Conservation (phyloP, 1,140 invertebrate species). For the Psix sp. region DNA sequence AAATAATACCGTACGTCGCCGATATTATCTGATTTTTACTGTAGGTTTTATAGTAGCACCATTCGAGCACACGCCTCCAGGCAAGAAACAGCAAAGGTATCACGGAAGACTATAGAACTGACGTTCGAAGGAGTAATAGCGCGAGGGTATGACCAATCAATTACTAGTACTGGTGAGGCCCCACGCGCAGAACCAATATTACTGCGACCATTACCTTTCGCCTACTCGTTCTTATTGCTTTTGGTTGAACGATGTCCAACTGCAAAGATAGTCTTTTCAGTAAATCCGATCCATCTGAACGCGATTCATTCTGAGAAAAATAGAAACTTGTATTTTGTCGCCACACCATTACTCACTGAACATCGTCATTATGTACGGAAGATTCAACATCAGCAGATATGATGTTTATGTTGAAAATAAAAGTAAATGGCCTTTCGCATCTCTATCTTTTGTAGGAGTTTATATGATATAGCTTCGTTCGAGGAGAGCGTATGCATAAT, state of each 20-base stretch:
- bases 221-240: conserved; percentile 48
- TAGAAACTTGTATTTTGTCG: conserved; percentile 36
- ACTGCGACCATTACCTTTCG: conserved; percentile 67
- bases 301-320: conserved; percentile 46
- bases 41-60: conserved; percentile 38
- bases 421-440: conserved; percentile 4
- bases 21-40: conserved; percentile 41
- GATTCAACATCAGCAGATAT: conserved; percentile 23
- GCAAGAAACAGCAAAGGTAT: conserved; percentile 50
- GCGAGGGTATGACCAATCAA: conserved; percentile 72
- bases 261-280: conserved; percentile 61
- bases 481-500: conserved; percentile 33
- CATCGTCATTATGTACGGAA: conserved; percentile 30
- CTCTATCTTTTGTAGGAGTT: conserved; percentile 12
- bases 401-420: conserved; percentile 29
- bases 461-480: background rate
- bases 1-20: too few species aligned
- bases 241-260: conserved; percentile 62
- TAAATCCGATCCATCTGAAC: conserved; percentile 26
- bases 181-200: conserved; percentile 67
- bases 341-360: conserved; percentile 25
- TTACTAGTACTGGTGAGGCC: conserved; percentile 71
- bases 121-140: conserved; percentile 68
- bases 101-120: conserved; percentile 60
- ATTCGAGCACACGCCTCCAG: conserved; percentile 25